Evolutionary conservation across 2,888 invertebrate species (phyloP).

Genomic region (Caenorhabditis drosophilae): DNA sequence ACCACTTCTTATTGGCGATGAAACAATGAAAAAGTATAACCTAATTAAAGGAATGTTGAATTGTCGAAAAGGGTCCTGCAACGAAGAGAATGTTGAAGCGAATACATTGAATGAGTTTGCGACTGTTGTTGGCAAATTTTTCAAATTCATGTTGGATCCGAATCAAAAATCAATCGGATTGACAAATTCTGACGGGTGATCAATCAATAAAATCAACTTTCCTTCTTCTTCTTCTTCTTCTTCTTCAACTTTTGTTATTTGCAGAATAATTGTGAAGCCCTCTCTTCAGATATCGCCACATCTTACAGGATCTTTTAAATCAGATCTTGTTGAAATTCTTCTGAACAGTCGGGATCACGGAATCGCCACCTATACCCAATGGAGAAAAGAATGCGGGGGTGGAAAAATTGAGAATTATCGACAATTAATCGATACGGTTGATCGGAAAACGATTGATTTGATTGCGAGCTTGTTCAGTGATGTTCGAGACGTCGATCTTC

Average conservation of each 20-base stretch:
- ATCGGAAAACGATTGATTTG: slow-evolving; percentile 9
- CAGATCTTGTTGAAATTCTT: slow-evolving; percentile 16
- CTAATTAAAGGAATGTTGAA: neutral
- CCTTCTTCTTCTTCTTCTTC: slow-evolving; percentile 16
- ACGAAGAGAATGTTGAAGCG: slow-evolving; percentile 74
- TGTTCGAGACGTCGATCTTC: slow-evolving; percentile 32
- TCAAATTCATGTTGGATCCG: slow-evolving; percentile 18
- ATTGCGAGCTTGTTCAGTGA: too few species aligned
- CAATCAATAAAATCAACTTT: neutral
- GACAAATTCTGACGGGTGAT: neutral
- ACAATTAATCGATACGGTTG: slow-evolving; percentile 11
- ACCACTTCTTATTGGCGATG: slow-evolving; percentile 35
- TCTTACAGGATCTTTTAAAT: neutral
- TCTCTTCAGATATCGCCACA: neutral
- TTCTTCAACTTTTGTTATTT: too few species aligned
- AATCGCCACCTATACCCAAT: slow-evolving; percentile 33
- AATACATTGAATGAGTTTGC: slow-evolving; percentile 87
- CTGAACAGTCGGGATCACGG: slow-evolving; percentile 53
- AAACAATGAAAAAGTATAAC: slow-evolving; percentile 23
- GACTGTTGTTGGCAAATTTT: slow-evolving; percentile 57
- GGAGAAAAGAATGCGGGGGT: slow-evolving; percentile 46
- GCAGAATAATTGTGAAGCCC: neutral
- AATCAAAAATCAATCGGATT: too few species aligned
- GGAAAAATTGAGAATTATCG: slow-evolving; percentile 16
- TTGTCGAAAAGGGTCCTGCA: too few species aligned